A percentile compares a stretch with the other conserved stretches of the same genome.
These are phyloP conservation scores for Clarias fuscus DNA, from an alignment of 2,797 vertebrate genomes.

Conservation along the genomic window DNA sequence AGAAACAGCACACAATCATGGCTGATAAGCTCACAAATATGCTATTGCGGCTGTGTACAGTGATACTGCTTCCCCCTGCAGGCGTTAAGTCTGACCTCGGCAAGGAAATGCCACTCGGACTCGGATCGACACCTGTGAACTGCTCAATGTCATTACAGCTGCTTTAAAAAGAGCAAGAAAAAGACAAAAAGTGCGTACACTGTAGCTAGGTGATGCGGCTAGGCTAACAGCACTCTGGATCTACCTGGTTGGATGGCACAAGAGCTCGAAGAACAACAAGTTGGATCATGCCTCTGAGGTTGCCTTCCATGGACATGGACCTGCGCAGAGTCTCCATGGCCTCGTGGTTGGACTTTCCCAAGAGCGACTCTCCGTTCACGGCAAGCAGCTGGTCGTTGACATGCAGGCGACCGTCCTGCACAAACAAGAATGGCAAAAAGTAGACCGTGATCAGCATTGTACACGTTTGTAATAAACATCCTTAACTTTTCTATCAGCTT, in stretches of 20 bases:
- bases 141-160: constrained; percentile 9
- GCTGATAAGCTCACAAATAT: constrained; percentile 28
- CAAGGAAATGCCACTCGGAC: constrained; percentile 12
- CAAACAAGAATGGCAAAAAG: neutral
- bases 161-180: constrained; percentile 2
- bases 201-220: neutral
- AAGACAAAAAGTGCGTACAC: neutral
- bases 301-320: constrained; percentile 97
- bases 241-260: constrained; percentile 46
- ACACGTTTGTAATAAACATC: neutral
- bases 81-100: constrained; percentile 27
- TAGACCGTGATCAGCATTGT: neutral
- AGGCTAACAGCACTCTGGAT: neutral
- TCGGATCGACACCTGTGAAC: constrained; percentile 34
- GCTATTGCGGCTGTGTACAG: constrained; percentile 20
- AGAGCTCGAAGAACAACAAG: constrained; percentile 84
- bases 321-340: constrained; percentile 95
- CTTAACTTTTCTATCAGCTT: neutral
- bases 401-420: constrained; percentile 87
- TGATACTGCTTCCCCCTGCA: constrained; percentile 28
- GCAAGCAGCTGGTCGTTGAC: constrained; percentile 93
- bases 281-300: constrained; percentile 90
- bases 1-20: constrained; percentile 10
- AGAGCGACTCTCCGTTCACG: constrained; percentile 89
- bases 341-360: constrained; percentile 90